Evolutionary conservation across 2,797 vertebrate genomes (phyloP).

Genomic region (Artibeus jamaicensis): DNA sequence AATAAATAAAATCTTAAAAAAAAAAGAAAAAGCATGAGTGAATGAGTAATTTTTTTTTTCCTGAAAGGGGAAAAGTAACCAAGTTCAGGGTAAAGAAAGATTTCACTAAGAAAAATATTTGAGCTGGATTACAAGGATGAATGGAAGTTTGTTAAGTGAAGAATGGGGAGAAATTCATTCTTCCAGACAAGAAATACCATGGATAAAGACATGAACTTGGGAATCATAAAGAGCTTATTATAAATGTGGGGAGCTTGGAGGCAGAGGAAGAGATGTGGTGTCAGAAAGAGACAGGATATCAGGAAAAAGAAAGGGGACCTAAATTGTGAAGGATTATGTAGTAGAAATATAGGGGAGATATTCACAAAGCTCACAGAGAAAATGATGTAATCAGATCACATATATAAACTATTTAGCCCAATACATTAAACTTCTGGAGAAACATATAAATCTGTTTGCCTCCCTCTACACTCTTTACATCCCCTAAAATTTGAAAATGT

Average conservation of each 20-base stretch:
- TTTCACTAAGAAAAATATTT: slow-evolving; percentile 40
- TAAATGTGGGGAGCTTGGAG: background rate
- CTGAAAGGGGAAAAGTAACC: background rate
- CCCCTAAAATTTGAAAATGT: slow-evolving; percentile 23
- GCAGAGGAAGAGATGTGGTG: background rate
- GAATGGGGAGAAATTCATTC: background rate
- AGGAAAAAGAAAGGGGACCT: background rate
- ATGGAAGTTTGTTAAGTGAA: background rate
- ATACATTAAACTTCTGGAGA: background rate
- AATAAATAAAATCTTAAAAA: no score
- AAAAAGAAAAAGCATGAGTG: background rate
- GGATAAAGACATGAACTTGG: background rate
- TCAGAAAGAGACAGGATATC: background rate
- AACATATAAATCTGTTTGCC: background rate
- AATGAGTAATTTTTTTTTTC: background rate
- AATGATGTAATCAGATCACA: slow-evolving; percentile 16
- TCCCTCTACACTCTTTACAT: background rate
- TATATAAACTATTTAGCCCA: slow-evolving; percentile 22
- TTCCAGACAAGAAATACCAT: background rate
- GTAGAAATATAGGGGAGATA: background rate
- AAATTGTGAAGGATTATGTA: background rate
- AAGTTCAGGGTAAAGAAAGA: background rate
- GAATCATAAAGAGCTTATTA: background rate
- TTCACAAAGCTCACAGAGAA: background rate
- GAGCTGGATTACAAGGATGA: slow-evolving; percentile 17